Evolutionary conservation across 2,797 vertebrate genomes (phyloP).

Genomic region (Rhinophrynus dorsalis): DNA sequence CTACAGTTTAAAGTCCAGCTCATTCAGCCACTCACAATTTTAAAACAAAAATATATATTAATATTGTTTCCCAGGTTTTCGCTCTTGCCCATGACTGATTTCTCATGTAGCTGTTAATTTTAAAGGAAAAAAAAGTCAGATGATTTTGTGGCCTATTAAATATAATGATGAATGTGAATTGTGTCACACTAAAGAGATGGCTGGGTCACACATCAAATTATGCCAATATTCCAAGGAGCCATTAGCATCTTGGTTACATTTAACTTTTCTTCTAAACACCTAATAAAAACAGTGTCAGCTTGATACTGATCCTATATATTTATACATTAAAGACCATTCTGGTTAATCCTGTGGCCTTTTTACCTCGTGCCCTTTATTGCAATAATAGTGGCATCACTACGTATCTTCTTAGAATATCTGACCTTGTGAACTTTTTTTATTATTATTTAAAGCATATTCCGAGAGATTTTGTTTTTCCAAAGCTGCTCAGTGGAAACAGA

Average conservation of each 20-base stretch:
- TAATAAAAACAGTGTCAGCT: conserved; percentile 47
- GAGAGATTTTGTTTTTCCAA: conserved; percentile 36
- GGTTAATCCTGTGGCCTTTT: conserved; percentile 47
- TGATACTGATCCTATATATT: conserved; percentile 38
- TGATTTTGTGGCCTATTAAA: conserved; percentile 26
- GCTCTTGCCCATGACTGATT: neutral
- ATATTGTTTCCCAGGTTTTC: neutral
- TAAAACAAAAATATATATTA: conserved; percentile 9
- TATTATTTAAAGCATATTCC: conserved; percentile 46
- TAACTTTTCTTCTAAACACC: conserved; percentile 43
- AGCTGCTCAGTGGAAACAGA: conserved; percentile 47
- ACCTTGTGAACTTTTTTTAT: conserved; percentile 46
- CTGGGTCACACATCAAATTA: conserved; percentile 28
- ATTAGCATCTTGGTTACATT: conserved; percentile 47
- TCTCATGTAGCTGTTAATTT: conserved; percentile 12
- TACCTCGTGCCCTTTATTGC: conserved; percentile 42
- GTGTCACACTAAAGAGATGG: conserved; percentile 25
- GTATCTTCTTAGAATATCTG: conserved; percentile 43
- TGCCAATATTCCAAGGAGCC: conserved; percentile 19
- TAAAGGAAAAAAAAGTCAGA: conserved; percentile 15
- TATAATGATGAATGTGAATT: neutral
- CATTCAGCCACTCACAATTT: neutral
- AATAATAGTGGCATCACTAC: conserved; percentile 40
- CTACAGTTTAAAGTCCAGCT: conserved; percentile 10
- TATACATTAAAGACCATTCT: conserved; percentile 34